Evolutionary conservation across 1,140 invertebrate species (phyloP).

Genomic region (Stratiolaelaps scimitus): DNA sequence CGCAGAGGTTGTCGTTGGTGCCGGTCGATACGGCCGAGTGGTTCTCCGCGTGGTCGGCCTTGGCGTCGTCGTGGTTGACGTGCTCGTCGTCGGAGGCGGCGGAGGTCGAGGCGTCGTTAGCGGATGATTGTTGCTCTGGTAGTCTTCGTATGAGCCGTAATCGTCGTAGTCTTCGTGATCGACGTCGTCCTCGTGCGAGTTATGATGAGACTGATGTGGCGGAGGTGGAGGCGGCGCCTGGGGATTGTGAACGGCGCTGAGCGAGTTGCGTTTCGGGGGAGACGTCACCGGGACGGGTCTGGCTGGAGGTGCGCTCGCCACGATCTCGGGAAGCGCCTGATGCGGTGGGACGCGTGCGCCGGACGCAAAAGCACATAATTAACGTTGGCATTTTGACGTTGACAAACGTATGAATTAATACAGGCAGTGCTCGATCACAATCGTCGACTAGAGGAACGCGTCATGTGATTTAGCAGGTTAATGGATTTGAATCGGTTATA

Average conservation of each 20-base stretch:
- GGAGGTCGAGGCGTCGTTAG: background rate
- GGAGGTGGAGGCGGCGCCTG: background rate
- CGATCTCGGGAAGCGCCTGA: constrained; percentile 7
- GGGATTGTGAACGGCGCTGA: background rate
- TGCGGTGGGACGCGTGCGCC: too few species aligned
- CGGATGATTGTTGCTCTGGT: constrained; percentile 5
- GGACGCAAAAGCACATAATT: too few species aligned
- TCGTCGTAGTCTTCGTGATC: constrained; percentile 24
- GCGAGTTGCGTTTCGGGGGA: background rate
- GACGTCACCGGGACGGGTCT: too few species aligned
- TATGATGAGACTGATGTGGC: background rate
- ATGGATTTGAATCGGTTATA: too few species aligned
- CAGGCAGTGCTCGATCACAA: too few species aligned
- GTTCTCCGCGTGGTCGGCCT: constrained; percentile 1
- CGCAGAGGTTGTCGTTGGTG: background rate
- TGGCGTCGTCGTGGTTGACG: background rate
- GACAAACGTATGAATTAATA: too few species aligned
- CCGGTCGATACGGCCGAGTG: too few species aligned
- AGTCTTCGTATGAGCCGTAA: constrained; percentile 23
- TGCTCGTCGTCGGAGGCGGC: constrained; percentile 6
- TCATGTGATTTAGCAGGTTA: too few species aligned
- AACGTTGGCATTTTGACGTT: too few species aligned
- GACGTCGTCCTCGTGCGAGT: constrained; percentile 12
- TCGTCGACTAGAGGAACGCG: too few species aligned
- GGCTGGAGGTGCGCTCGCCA: too few species aligned